These are phyloP conservation scores for Hybos culiciformis DNA, from an alignment of 2,888 invertebrate genomes.

Conservation along the genomic window DNA sequence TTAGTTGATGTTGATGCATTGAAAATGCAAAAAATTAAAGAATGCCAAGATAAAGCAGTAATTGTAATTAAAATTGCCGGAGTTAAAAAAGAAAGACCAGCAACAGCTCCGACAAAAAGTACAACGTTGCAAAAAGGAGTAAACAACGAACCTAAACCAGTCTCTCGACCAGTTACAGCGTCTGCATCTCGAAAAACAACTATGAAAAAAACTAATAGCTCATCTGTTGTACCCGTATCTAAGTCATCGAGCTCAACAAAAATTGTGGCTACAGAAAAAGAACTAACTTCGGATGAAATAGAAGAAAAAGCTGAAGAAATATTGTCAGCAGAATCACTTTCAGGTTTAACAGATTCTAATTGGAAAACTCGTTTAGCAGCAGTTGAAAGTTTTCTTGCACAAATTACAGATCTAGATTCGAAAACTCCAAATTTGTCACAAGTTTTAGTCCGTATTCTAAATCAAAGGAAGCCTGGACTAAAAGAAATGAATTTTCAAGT, in stretches of 20 bases:
- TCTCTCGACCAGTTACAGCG: slow-evolving; percentile 28
- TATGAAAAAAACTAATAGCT: slow-evolving; percentile 17
- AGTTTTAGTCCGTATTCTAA: slow-evolving; percentile 55
- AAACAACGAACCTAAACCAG: slow-evolving; percentile 30
- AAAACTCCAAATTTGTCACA: slow-evolving; percentile 54
- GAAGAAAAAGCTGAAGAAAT: slow-evolving; percentile 56
- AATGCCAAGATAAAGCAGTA: slow-evolving; percentile 85
- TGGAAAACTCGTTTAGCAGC: slow-evolving; percentile 75
- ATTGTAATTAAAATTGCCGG: slow-evolving; percentile 58
- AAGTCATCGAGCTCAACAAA: slow-evolving; percentile 29
- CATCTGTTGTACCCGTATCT: slow-evolving; percentile 15
- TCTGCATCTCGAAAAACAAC: slow-evolving; percentile 19
- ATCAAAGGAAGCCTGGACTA: slow-evolving; percentile 69
- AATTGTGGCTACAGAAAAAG: slow-evolving; percentile 42
- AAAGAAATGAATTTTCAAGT: slow-evolving; percentile 87
- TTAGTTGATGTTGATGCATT: slow-evolving; percentile 77
- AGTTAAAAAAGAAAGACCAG: slow-evolving; percentile 41
- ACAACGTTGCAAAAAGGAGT: no score
- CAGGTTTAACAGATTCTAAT: slow-evolving; percentile 59
- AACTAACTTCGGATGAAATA: slow-evolving; percentile 63
- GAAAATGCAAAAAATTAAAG: slow-evolving; percentile 89
- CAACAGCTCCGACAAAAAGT: slow-evolving; percentile 24
- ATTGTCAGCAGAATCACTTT: slow-evolving; percentile 47
- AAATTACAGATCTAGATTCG: slow-evolving; percentile 46
- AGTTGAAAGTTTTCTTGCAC: slow-evolving; percentile 54